These are phyloP conservation scores for Anastatus disparis DNA, from an alignment of 1,140 invertebrate species.

Conservation along the genomic window DNA sequence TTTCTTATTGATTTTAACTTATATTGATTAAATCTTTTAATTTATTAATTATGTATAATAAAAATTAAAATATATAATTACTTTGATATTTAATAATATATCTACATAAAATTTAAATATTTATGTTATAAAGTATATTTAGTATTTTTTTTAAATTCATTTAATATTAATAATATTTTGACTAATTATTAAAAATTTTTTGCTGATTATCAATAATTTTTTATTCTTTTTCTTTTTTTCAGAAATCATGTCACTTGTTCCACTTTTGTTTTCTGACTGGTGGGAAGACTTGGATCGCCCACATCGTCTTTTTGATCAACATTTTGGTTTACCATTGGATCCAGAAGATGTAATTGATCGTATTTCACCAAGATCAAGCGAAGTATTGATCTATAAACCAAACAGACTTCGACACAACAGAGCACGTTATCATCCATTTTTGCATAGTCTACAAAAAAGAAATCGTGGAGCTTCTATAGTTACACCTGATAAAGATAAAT, in stretches of 20 bases:
- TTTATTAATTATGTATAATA: too few relatives aligned
- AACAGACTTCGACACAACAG: conserved; percentile 6
- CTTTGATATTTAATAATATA: too few relatives aligned
- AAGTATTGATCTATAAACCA: conserved; percentile 42
- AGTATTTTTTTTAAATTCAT: too few relatives aligned
- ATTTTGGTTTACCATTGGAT: conserved; percentile 50
- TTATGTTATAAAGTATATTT: too few relatives aligned
- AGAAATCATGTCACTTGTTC: conserved; percentile 58
- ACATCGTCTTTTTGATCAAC: conserved; percentile 48
- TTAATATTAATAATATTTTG: too few relatives aligned
- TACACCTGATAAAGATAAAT: conserved; percentile 68
- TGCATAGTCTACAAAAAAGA: not conserved
- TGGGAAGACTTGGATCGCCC: conserved; percentile 52
- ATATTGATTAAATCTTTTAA: too few relatives aligned
- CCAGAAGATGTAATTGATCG: conserved; percentile 38
- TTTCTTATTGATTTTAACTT: too few relatives aligned
- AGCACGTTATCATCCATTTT: conserved; percentile 44
- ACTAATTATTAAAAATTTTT: too few relatives aligned
- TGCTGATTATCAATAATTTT: too few relatives aligned
- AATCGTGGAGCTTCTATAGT: conserved; percentile 60
- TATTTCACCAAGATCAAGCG: conserved; percentile 20
- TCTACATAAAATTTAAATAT: too few relatives aligned
- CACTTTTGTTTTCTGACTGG: conserved; percentile 60
- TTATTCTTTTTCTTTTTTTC: too few relatives aligned
- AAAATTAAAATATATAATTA: too few relatives aligned